Conservation (phyloP, 2,113 vertebrate species). For the Accipiter virgatus region DNA sequence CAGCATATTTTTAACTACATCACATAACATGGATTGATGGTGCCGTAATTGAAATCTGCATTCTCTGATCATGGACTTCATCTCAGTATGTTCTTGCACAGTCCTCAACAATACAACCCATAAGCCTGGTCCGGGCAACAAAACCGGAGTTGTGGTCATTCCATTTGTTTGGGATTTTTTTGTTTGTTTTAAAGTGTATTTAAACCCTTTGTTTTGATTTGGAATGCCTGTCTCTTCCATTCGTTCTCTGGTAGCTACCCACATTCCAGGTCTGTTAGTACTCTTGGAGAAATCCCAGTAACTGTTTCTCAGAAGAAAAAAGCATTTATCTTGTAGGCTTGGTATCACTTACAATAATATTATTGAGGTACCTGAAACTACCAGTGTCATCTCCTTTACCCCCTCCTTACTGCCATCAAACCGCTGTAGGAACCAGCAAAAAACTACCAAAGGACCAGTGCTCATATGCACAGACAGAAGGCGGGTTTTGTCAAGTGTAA, state of each 20-base stretch:
- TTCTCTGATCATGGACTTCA: background rate
- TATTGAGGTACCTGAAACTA: background rate
- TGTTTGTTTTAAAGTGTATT: background rate
- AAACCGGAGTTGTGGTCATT: background rate
- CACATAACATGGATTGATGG: background rate
- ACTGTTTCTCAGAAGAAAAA: background rate
- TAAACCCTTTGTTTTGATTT: background rate
- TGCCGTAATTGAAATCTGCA: background rate
- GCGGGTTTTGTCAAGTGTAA: background rate
- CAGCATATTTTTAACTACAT: background rate
- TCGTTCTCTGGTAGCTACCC: background rate
- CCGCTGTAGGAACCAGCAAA: background rate
- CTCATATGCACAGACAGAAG: background rate
- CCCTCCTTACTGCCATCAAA: background rate
- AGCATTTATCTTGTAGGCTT: background rate
- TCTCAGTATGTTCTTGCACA: background rate
- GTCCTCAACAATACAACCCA: rapidly evolving
- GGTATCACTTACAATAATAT: background rate
- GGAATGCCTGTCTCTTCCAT: background rate
- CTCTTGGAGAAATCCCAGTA: background rate
- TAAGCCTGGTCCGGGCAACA: background rate
- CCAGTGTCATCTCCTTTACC: background rate
- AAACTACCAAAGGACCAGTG: background rate
- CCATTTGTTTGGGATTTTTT: background rate
- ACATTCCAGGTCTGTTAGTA: background rate